Evolutionary conservation across 2,797 vertebrate genomes (phyloP), one percentile per base, ranked within the genome.

Genomic region (Gadopsis marmoratus): DNA sequence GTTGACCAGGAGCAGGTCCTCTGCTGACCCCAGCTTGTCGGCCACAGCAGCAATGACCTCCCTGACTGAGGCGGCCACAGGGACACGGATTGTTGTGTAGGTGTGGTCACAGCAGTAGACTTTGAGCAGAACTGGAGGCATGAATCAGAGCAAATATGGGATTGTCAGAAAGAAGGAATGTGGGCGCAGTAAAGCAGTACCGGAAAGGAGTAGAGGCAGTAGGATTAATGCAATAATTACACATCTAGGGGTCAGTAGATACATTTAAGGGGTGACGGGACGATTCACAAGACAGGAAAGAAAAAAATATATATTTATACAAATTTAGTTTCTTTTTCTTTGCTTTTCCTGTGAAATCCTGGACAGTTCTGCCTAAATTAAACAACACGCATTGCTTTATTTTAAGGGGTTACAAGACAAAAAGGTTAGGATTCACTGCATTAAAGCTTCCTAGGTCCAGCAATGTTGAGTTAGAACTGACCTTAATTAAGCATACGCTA

Each of bases 81-180:
- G 95, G 56, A 97, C 97, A 7, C 98, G 96, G 76, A 99, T 99
- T 3, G 98, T 99, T 48, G 96, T 98, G 85, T 99, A 99, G 66
- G 98, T 99, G 91, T 99, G 98, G 94, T 99, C 98, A 70, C 95
- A 90, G 94, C 98, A 99, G 93, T 97, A 98, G 62, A 99, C 98
- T 94, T 99, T 99, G 87, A 99, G 98, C 48, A 99, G 94, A 89
- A 99, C 98, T 99, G 81, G 69, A 84, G 45, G 65, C 51, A 72
- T 79, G 77, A 87, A 78, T 63, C 19, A 79, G 26, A 83, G 29
- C 8, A 81, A 71, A 77, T n/a, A 76, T 48, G 70, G 37, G 19
- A 51, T 10, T 33, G 73, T 85, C 61, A 72, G 16, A 41, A 37
- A 29, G 31, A 33, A 54, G 29, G 60, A 64, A 47, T 10, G 45